Evolutionary conservation across 2,797 vertebrate genomes (phyloP).

Genomic region (Myripristis murdjan): DNA sequence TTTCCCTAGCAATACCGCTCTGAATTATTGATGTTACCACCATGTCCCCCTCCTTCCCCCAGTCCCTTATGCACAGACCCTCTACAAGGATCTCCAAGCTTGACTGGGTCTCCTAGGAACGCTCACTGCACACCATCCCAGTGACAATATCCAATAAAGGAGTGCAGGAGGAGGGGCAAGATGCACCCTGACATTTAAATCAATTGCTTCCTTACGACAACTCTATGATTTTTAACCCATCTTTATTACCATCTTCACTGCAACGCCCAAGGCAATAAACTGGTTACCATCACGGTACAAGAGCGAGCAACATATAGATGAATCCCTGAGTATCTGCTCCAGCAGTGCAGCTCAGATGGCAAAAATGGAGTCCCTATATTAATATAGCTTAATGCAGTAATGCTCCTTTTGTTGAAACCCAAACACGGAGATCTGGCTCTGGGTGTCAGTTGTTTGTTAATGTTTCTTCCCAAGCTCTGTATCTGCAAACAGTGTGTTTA

Average conservation of each 20-base stretch:
- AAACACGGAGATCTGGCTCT: constrained; percentile 44
- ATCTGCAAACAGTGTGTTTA: constrained; percentile 73
- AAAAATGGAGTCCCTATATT: constrained; percentile 49
- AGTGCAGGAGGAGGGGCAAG: constrained; percentile 60
- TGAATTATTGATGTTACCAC: constrained; percentile 86
- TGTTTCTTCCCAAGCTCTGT: constrained; percentile 65
- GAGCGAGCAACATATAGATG: constrained; percentile 28
- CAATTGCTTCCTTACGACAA: constrained; percentile 78
- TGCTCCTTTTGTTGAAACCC: constrained; percentile 57
- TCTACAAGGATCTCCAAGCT: constrained; percentile 74
- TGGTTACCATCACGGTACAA: constrained; percentile 30
- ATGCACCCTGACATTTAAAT: constrained; percentile 84
- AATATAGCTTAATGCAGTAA: constrained; percentile 59
- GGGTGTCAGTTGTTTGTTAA: constrained; percentile 73
- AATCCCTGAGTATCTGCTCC: constrained; percentile 28
- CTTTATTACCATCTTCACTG: constrained; percentile 72
- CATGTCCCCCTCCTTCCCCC: constrained; percentile 63
- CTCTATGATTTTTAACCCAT: constrained; percentile 76
- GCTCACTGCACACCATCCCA: constrained; percentile 70
- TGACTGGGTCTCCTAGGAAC: constrained; percentile 74
- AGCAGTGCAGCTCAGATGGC: constrained; percentile 58
- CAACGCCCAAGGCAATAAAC: constrained; percentile 42
- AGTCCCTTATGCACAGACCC: constrained; percentile 67
- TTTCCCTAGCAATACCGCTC: constrained; percentile 80
- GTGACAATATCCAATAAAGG: constrained; percentile 83